Conservation (phyloP, 2,797 vertebrate species). For the Spinibarbus caldwelli region DNA sequence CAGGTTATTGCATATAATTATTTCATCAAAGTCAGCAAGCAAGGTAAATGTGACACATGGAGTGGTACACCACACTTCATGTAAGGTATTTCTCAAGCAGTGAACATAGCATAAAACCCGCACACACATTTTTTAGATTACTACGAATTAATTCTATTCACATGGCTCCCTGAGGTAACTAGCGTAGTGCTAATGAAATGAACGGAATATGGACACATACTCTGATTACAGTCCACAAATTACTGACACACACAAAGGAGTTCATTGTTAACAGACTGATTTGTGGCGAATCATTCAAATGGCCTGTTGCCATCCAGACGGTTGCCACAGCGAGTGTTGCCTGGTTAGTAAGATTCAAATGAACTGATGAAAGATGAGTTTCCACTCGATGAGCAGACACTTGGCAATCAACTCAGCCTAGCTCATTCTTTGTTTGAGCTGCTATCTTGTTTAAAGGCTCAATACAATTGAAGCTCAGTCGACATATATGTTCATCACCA, state of each 20-base stretch:
- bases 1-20: neutral
- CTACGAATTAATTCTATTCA: conserved; percentile 14
- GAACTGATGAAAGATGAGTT: conserved; percentile 31
- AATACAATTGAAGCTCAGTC: neutral
- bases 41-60: neutral
- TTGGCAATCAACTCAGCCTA: conserved; percentile 5
- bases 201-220: conserved; percentile 6
- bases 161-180: neutral
- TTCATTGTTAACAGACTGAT: conserved; percentile 18
- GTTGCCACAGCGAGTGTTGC: conserved; percentile 31
- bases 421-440: neutral
- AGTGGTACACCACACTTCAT: neutral
- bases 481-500: neutral
- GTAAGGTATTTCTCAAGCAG: neutral
- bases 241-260: conserved; percentile 2
- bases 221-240: conserved; percentile 30
- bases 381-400: conserved; percentile 19
- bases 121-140: neutral
- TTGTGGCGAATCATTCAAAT: conserved; percentile 26
- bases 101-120: neutral
- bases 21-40: conserved; percentile 1
- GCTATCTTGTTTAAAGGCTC: neutral
- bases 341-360: conserved; percentile 30
- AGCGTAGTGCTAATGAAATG: conserved; percentile 40
- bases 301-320: conserved; percentile 44